These are phyloP conservation scores for Poeciliopsis turneri DNA, from an alignment of 2,797 vertebrate species.

Conservation along the genomic window DNA sequence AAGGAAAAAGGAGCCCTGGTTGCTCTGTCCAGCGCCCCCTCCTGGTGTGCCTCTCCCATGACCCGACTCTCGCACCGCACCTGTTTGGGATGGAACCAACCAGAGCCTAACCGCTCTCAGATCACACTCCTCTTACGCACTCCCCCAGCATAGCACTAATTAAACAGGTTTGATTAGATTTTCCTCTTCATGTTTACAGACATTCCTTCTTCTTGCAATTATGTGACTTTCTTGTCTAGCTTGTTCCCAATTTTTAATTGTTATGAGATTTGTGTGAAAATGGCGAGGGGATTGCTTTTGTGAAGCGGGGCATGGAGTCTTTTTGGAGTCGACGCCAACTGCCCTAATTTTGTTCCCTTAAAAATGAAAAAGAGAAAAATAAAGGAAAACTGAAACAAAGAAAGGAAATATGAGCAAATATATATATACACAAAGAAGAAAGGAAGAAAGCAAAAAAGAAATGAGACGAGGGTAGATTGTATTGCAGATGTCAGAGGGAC, in stretches of 20 bases:
- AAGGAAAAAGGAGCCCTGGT: constrained; percentile 66
- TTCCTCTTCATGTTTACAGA: constrained; percentile 57
- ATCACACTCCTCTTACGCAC: constrained; percentile 69
- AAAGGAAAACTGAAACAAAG: constrained; percentile 64
- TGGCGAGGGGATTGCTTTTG: constrained; percentile 71
- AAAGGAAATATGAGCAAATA: constrained; percentile 61
- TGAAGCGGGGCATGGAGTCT: constrained; percentile 75
- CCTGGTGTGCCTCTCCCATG: constrained; percentile 75
- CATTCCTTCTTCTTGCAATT: constrained; percentile 56
- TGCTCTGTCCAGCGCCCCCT: constrained; percentile 74
- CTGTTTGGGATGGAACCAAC: constrained; percentile 68
- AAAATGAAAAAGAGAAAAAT: constrained; percentile 64
- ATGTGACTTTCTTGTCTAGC: constrained; percentile 67
- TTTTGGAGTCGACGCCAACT: constrained; percentile 84
- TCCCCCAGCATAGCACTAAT: constrained; percentile 61
- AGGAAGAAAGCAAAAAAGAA: constrained; percentile 61
- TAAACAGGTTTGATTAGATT: constrained; percentile 59
- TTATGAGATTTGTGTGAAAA: constrained; percentile 74
- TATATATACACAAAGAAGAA: constrained; percentile 59
- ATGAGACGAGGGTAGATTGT: constrained; percentile 58
- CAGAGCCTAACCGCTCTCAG: constrained; percentile 67
- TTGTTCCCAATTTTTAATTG: constrained; percentile 73
- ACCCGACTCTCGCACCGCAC: constrained; percentile 75
- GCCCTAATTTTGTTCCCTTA: constrained; percentile 83
- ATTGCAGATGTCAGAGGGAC: constrained; percentile 69